Base-by-base conservation (phyloP, 1,140 invertebrate genomes). In the Nylanderia fulva region DNA sequence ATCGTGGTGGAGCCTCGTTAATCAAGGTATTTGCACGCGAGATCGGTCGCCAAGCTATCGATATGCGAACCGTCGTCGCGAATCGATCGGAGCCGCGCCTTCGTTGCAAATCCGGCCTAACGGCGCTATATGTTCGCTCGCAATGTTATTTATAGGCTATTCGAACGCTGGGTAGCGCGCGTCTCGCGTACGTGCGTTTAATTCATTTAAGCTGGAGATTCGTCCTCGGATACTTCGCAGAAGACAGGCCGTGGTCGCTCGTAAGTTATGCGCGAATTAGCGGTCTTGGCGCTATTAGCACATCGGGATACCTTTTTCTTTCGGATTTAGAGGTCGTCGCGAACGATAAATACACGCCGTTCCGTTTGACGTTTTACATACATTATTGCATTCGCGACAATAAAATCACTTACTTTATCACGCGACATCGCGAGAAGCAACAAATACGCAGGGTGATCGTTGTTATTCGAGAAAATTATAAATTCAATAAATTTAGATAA, bases 21-120 rank as follows among this genome's bases (percentile, higher is more conserved):
- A 93, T 93, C 90, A 89, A 93, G 93, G 90, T 92, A 93, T 93
- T 93, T 92, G 90, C 92, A 91, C 90, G 89, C 86, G 86, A 79
- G 88, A 87, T 90, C 80, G 84, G 91, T 92, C 91, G 85, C 79
- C 76, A 54, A 29, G 45, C 36, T 72, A 87, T 90, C 88, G 87
- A 90, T 90, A 91, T 91, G 90, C 90, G 76, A 71, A 68, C 76
- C 80, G 85, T 75, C 83, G 83, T 56, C 64, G 86, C 75, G 84
- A 75, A 88, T 91, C 90, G 86, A 91, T 89, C 83, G 89, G 64
- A 86, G 89, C 90, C 89, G 90, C 85, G 88, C 87, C 90, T 91
- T 86, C 84, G 85, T 85, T 89, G 88, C 89, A 90, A 90, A 90
- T 90, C 89, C 88, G 60, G 86, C 89, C 77, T 90, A 90, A 90